Evolutionary conservation across 2,797 vertebrate species (phyloP).

Genomic region (Phyllotis vaccarum): DNA sequence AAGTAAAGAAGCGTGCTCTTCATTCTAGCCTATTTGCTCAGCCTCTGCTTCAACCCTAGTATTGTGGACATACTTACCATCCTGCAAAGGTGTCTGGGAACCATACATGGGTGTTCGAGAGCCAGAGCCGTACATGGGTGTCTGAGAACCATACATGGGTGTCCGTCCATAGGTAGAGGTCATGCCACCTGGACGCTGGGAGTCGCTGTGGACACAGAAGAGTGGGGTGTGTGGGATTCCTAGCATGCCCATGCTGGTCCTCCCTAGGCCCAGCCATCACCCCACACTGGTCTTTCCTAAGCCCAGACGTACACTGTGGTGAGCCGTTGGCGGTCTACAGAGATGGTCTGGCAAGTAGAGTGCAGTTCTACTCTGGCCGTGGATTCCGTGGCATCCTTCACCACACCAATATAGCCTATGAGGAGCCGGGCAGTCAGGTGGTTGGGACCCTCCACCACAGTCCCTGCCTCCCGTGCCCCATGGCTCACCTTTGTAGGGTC

Average conservation of each 20-base stretch:
- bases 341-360: conserved; percentile 98
- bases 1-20: not conserved
- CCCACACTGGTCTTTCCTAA: not conserved
- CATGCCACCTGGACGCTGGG: conserved; percentile 91
- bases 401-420: conserved; percentile 96
- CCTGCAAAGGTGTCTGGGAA: conserved; percentile 95
- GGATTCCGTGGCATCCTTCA: conserved; percentile 97
- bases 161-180: conserved; percentile 93
- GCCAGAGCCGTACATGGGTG: conserved; percentile 95
- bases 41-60: not conserved
- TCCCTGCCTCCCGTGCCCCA: not conserved
- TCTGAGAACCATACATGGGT: conserved; percentile 96
- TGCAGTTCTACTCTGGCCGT: conserved; percentile 96
- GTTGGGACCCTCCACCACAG: not conserved
- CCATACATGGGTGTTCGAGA: conserved; percentile 97
- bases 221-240: not conserved
- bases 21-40: not conserved
- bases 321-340: conserved; percentile 95
- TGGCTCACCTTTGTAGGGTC: conserved; percentile 95
- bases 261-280: not conserved
- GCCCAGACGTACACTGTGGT: conserved; percentile 91
- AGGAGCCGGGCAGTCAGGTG: not conserved
- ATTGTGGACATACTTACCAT: conserved; percentile 89
- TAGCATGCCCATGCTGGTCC: not conserved
- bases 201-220: conserved; percentile 87